Conservation (phyloP, 2,797 vertebrate species). For the Taenioides sp. region DNA sequence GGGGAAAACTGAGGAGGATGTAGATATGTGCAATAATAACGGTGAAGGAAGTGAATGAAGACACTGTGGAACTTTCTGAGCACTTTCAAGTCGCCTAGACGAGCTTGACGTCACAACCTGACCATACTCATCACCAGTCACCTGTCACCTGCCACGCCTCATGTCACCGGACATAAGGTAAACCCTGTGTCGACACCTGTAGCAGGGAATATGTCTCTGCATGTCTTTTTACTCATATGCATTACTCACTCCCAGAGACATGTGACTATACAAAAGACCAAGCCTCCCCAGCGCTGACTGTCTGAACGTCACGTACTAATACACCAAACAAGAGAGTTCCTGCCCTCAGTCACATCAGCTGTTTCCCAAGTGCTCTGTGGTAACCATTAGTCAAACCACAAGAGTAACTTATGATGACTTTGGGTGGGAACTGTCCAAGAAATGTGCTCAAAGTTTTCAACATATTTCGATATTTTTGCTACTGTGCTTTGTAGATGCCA, state of each 20-base stretch:
- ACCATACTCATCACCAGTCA: constrained; percentile 36
- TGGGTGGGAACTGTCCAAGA: constrained; percentile 2
- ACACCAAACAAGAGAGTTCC: constrained; percentile 14
- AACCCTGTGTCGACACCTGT: constrained; percentile 60
- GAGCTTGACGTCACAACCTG: constrained; percentile 43
- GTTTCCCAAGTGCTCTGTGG: constrained; percentile 48
- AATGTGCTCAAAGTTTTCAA: neutral
- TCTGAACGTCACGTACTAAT: constrained; percentile 45
- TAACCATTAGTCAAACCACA: constrained; percentile 13
- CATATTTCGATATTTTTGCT: no score
- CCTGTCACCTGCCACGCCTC: neutral
- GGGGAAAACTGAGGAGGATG: constrained; percentile 11
- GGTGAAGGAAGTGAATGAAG: constrained; percentile 57
- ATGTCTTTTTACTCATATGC: constrained; percentile 48
- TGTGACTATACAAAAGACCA: constrained; percentile 63
- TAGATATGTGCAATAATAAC: constrained; percentile 2
- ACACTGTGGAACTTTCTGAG: constrained; percentile 48
- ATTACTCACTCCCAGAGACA: constrained; percentile 68
- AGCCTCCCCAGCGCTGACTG: constrained; percentile 41
- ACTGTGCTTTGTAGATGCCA: no score
- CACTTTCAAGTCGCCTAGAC: constrained; percentile 29
- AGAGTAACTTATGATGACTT: constrained; percentile 5
- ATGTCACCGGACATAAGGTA: constrained; percentile 46
- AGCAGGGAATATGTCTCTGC: constrained; percentile 59
- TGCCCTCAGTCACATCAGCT: constrained; percentile 58